phyloP scores from a whole-genome alignment of 2,888 invertebrate species.

The Hypercompe scribonia region DNA sequence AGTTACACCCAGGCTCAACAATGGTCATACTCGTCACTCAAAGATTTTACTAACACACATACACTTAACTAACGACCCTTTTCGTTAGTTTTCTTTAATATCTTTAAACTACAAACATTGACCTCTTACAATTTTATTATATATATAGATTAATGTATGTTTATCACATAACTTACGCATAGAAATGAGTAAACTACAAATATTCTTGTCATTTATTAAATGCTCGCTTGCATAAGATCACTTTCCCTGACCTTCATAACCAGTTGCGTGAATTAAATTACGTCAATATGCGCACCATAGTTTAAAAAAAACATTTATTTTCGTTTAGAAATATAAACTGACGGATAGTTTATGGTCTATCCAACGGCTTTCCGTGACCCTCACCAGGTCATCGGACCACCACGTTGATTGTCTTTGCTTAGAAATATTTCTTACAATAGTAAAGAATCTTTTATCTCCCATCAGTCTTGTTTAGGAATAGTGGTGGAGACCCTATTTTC shows the following conservation, averaged over 20 bases:
- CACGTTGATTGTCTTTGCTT: not conserved
- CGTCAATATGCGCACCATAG: slow-evolving; percentile 3
- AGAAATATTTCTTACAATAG: not conserved
- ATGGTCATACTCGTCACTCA: too few species aligned
- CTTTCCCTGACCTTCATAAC: slow-evolving; percentile 29
- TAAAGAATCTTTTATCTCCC: too few species aligned
- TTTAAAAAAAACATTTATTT: not conserved
- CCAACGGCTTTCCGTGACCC: too few species aligned
- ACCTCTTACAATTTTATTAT: too few species aligned
- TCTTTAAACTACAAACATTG: too few species aligned
- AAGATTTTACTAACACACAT: too few species aligned
- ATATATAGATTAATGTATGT: not conserved
- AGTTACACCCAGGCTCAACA: too few species aligned
- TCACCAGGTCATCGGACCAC: too few species aligned
- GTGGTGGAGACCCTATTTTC: not conserved
- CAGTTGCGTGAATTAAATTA: slow-evolving; percentile 25
- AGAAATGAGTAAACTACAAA: not conserved
- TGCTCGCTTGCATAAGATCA: slow-evolving; percentile 15
- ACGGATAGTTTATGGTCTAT: not conserved
- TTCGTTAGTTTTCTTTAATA: too few species aligned
- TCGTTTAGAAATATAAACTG: not conserved
- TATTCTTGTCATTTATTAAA: not conserved
- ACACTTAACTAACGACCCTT: too few species aligned
- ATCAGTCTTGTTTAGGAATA: not conserved
- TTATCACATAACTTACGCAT: not conserved